A percentile compares a stretch with the other conserved stretches of the same genome.
These are phyloP conservation scores for Miniopterus natalensis DNA, from an alignment of 2,113 vertebrate genomes.

Conservation along the genomic window DNA sequence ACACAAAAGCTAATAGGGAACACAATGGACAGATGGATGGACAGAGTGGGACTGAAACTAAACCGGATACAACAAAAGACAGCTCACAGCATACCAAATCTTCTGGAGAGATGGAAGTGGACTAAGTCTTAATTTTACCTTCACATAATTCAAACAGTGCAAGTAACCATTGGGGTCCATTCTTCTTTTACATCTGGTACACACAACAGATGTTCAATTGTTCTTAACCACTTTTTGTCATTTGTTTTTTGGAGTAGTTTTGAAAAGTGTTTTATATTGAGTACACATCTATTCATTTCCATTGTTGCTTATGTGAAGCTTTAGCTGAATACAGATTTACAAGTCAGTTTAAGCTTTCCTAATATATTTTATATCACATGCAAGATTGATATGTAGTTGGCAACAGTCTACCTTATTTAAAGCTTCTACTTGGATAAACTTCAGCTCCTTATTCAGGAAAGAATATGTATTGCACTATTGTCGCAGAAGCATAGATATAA, in stretches of 20 bases:
- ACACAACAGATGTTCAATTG: conserved; percentile 86
- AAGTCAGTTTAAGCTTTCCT: conserved; percentile 88
- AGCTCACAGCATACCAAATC: conserved; percentile 90
- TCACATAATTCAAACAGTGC: conserved; percentile 83
- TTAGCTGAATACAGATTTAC: conserved; percentile 88
- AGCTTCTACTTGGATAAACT: conserved; percentile 89
- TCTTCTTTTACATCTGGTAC: conserved; percentile 85
- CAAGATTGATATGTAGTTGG: conserved; percentile 85
- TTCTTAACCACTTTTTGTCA: conserved; percentile 86
- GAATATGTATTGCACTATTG: conserved; percentile 88
- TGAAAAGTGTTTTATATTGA: conserved; percentile 87
- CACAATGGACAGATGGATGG: conserved; percentile 91
- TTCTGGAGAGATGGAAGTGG: conserved; percentile 95
- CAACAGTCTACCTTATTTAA: conserved; percentile 89
- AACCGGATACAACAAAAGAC: conserved; percentile 88
- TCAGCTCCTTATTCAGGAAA: conserved; percentile 88
- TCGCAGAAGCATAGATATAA: conserved; percentile 87
- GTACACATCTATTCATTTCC: conserved; percentile 86
- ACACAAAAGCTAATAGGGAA: conserved; percentile 88
- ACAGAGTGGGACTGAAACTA: conserved; percentile 89
- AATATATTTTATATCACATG: conserved; percentile 87
- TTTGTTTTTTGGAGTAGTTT: conserved; percentile 89
- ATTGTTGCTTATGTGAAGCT: conserved; percentile 88
- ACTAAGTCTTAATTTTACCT: conserved; percentile 89
- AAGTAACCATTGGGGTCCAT: conserved; percentile 88